A percentile compares a stretch with the other conserved stretches of the same genome.
Conservation (phyloP, 2,797 vertebrate species). For the Hapalemur alaotrensis region DNA sequence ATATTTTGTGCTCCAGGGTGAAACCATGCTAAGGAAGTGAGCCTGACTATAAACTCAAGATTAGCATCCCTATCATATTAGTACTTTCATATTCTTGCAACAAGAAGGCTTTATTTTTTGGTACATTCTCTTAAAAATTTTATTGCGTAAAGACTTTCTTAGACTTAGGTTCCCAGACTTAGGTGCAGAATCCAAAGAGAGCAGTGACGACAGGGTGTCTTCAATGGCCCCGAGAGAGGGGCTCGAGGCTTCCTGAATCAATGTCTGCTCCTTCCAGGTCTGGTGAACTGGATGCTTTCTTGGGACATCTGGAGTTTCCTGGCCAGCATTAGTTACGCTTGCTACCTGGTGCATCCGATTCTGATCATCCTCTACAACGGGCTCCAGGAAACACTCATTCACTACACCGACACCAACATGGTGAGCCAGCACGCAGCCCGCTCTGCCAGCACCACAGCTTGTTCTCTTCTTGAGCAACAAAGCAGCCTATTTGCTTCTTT, state of each 20-base stretch:
- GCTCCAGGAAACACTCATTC: conserved; percentile 88
- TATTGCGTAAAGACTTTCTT: not conserved
- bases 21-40: not conserved
- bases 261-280: conserved; percentile 77
- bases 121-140: not conserved
- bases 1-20: not conserved
- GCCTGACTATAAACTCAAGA: not conserved
- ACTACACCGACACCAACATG: conserved; percentile 90
- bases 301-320: conserved; percentile 86
- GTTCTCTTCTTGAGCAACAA: not conserved
- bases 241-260: accelerated
- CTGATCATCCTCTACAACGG: conserved; percentile 89
- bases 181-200: not conserved
- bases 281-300: conserved; percentile 86
- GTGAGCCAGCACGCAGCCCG: conserved; percentile 80
- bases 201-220: accelerated
- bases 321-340: conserved; percentile 91
- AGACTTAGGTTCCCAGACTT: not conserved
- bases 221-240: accelerated
- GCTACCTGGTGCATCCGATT: conserved; percentile 89
- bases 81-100: not conserved
- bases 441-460: accelerated
- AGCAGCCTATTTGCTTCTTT: not conserved
- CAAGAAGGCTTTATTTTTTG: not conserved
- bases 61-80: not conserved